These are phyloP conservation scores for Caerostris darwini DNA, from an alignment of 1,140 invertebrate species.

Conservation along the genomic window DNA sequence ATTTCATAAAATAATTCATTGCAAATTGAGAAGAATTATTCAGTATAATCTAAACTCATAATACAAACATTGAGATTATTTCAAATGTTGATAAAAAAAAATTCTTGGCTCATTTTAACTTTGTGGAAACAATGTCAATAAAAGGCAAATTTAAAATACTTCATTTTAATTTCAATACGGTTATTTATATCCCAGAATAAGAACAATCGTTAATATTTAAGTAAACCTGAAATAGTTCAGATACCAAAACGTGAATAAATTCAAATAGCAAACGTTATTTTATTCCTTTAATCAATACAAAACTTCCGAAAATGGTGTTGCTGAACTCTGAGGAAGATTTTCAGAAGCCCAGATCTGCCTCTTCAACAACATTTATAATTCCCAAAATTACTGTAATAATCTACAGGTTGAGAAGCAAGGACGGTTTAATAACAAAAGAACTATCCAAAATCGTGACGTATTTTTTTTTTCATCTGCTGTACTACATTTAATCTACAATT, in stretches of 20 bases:
- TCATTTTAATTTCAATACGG: too few relatives aligned
- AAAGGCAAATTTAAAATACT: too few relatives aligned
- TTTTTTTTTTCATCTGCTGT: not conserved
- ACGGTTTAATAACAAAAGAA: slow-evolving; percentile 45
- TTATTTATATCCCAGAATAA: too few relatives aligned
- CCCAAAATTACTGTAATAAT: slow-evolving; percentile 32
- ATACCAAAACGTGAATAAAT: not conserved
- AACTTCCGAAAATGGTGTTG: not conserved
- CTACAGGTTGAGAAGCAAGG: not conserved
- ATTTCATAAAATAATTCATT: too few relatives aligned
- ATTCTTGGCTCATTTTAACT: too few relatives aligned
- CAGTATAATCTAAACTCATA: too few relatives aligned
- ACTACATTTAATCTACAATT: slow-evolving; percentile 7
- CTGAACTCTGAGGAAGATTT: not conserved
- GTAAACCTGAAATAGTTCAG: not conserved
- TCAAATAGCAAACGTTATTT: not conserved
- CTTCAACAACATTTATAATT: slow-evolving; percentile 50
- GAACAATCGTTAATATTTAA: too few relatives aligned
- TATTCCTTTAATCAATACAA: not conserved
- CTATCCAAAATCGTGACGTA: slow-evolving; percentile 17
- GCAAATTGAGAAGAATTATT: too few relatives aligned
- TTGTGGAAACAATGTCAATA: too few relatives aligned
- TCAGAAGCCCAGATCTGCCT: not conserved
- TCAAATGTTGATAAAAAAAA: too few relatives aligned
- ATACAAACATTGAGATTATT: too few relatives aligned